Evolutionary conservation across 2,888 invertebrate genomes (phyloP), one percentile per base, ranked within the genome.

Genomic region (Agrotis exclamationis): DNA sequence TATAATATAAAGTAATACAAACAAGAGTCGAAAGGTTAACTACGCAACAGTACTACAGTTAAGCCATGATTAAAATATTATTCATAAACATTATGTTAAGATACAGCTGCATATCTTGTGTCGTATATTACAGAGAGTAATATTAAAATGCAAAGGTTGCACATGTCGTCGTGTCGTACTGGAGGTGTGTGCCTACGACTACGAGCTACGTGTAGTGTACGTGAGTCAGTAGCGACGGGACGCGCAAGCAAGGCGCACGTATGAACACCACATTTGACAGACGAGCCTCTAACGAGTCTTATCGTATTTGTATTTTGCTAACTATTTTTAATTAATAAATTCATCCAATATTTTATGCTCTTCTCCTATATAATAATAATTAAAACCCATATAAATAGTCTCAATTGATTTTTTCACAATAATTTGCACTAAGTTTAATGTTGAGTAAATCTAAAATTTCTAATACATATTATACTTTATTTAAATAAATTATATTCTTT

Each of bases 321-420:
- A 96, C 96, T 96, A 96, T 96, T 95, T 91, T 96, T 96, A 96
- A 95, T 95, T 96, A 96, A 96, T 96, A 96, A 96, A 96, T 96
- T 96, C 96, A 94, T 96, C 95, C 95, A 95, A 96, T 96, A 96
- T 95, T 96, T 93, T 93, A 95, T 95, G 91, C 91, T 85, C 82
- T 93, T 93, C 93, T 90, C 95, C 95, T 96, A 96, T 95, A 94
- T 92, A 96, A 95, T 95, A 95, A 96, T 95, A 95, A 95, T 95
- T 94, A 95, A 95, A 96, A 96, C 93, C 95, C 96, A 96, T 96
- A 96, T 95, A 96, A 95, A 95, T 95, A 95, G 95, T 96, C 89
- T 95, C 94, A 95, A 95, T 96, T 94, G 95, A 94, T 95, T 95
- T 93, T 86, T 86, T 93, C 95, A 95, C 94, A 95, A 94, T 96